Conservation (phyloP, 2,797 vertebrate genomes). For the Cynodonichthys magdalenae region DNA sequence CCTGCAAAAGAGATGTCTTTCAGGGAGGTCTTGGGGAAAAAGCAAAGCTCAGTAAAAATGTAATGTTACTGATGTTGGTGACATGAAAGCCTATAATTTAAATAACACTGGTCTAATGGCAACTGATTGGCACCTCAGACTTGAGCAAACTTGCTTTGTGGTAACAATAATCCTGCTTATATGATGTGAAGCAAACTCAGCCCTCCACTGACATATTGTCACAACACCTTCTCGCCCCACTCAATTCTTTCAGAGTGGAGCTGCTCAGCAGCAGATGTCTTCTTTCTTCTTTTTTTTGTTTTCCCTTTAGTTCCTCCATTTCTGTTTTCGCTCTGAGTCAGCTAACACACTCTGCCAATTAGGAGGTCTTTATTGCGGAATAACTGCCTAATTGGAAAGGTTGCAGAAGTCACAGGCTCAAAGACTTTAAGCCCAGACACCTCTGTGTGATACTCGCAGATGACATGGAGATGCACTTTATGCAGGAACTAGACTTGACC, state of each 20-base stretch:
- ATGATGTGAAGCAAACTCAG: slow-evolving; percentile 44
- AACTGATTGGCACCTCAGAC: slow-evolving; percentile 21
- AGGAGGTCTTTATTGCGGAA: slow-evolving; percentile 11
- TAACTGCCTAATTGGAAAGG: slow-evolving; percentile 21
- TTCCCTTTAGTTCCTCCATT: neutral
- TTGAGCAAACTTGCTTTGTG: slow-evolving; percentile 30
- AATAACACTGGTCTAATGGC: neutral
- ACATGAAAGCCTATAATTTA: neutral
- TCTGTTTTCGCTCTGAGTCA: slow-evolving; percentile 38
- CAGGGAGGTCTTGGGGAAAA: too few species aligned
- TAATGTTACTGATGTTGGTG: neutral
- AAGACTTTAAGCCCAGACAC: neutral
- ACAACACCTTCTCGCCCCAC: slow-evolving; percentile 46
- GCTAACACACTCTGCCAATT: slow-evolving; percentile 29
- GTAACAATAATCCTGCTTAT: slow-evolving; percentile 37
- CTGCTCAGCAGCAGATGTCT: slow-evolving; percentile 52
- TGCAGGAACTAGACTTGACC: neutral
- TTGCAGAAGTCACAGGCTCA: slow-evolving; percentile 5
- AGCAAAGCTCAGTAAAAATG: neutral
- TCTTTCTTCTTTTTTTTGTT: slow-evolving; percentile 28
- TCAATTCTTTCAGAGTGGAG: slow-evolving; percentile 44
- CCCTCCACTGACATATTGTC: slow-evolving; percentile 43
- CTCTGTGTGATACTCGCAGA: neutral
- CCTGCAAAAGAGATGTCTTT: neutral
- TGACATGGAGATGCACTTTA: slow-evolving; percentile 1